These are phyloP conservation scores for Haplochromis burtoni DNA, from an alignment of 2,113 vertebrate genomes.

Conservation along the genomic window DNA sequence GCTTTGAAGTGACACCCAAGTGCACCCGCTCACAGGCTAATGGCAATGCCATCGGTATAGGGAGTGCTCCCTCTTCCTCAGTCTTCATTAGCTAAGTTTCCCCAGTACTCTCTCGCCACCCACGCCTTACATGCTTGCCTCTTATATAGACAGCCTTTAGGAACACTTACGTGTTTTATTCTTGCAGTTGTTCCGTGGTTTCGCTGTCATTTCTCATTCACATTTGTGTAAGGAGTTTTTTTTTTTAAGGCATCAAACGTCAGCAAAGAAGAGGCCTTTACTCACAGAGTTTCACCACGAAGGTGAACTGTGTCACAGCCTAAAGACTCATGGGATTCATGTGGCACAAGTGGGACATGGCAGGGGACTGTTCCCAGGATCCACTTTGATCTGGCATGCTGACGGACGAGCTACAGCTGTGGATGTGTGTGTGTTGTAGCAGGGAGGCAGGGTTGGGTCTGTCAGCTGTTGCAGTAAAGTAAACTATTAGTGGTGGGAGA, in stretches of 20 bases:
- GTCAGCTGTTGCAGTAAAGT: conserved; percentile 64
- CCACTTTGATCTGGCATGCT: conserved; percentile 43
- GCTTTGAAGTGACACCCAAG: conserved; percentile 73
- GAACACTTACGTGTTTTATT: not conserved
- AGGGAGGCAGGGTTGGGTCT: conserved; percentile 27
- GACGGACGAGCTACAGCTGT: conserved; percentile 54
- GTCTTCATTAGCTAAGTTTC: conserved; percentile 52
- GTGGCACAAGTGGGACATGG: conserved; percentile 39
- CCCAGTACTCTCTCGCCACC: not conserved
- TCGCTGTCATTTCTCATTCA: conserved; percentile 17
- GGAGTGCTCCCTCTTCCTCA: conserved; percentile 30
- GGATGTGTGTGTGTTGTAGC: conserved; percentile 4
- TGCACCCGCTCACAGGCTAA: conserved; percentile 54
- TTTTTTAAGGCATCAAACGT: not conserved
- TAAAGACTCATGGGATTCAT: conserved; percentile 27
- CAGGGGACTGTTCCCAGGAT: conserved; percentile 30
- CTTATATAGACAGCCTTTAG: not conserved
- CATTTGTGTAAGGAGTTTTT: not conserved
- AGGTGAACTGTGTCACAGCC: conserved; percentile 24
- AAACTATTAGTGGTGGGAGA: conserved; percentile 64
- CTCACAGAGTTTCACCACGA: not conserved
- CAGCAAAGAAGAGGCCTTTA: not conserved
- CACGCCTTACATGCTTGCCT: conserved; percentile 1
- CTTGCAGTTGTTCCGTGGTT: conserved; percentile 25
- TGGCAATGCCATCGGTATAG: conserved; percentile 47